Evolutionary conservation across 2,888 invertebrate species (phyloP), one percentile per base, ranked within the genome.

Genomic region (Microplitis manilae): DNA sequence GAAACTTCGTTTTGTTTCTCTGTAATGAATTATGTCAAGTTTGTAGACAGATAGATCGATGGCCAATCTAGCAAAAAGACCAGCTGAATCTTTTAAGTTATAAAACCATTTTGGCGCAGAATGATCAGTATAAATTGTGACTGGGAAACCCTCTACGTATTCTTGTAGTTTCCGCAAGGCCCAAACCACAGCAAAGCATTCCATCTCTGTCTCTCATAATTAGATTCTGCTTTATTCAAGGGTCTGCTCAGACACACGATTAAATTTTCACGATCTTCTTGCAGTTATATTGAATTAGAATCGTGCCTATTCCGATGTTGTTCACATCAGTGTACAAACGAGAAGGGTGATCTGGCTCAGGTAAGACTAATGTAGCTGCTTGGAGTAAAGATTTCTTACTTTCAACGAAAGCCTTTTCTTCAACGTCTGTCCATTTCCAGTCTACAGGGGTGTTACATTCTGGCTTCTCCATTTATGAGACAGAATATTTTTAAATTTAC

Each of bases 121-220:
- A 8, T 81, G 78, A 17, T 85, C 83, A 0, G 84, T 85, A 5
- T 80, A 68, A 0, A 85, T 83, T 0, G 79, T 81, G n/a, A 84
- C 81, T 1, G n/a, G 8, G 0, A 78, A 76, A 0, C 77, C 73
- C 20, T 80, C 74, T 0, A 80, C 62, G 38, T 81, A 82, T 0
- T 71, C 65, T 0, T 79, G 75, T 62, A 77, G 76, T 5, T 79
- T 79, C 2, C 59, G 50, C 1, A 78, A 64, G 1, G 79, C 75
- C 79, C 79, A 81, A 0, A 81, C 9, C 0, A 81, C 79, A 0
- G 79, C 81, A 1, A 81, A 60, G 20, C 80, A 81, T 15, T 69
- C 68, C 20, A 73, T 75, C 40, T 78, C 72, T 2, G 67, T 75
- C 39, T 74, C 17, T 17, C 17, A 20, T 78, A 73, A 60, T 73